Conservation (phyloP, 2,797 vertebrate genomes). For the Oophaga sylvatica region DNA sequence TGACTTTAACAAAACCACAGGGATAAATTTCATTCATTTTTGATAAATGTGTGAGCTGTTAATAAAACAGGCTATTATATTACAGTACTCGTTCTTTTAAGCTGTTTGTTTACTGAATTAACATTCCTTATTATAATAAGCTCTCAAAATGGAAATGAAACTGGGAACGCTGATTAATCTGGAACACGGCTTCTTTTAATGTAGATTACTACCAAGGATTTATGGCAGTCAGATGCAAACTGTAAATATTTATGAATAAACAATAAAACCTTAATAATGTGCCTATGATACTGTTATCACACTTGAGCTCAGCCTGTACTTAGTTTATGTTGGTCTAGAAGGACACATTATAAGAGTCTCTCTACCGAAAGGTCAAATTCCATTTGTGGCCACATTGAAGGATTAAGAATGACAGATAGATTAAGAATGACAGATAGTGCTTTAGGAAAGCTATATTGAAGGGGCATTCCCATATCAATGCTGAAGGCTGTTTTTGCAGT, state of each 20-base stretch:
- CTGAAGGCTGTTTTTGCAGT: not conserved
- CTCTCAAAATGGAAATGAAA: slow-evolving; percentile 83
- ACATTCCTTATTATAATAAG: slow-evolving; percentile 82
- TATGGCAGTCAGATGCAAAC: not conserved
- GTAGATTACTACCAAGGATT: slow-evolving; percentile 15
- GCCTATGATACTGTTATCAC: not conserved
- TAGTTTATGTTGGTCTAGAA: not conserved
- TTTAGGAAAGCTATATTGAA: not conserved
- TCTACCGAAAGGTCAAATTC: not conserved
- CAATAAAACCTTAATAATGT: not conserved
- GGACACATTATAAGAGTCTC: not conserved
- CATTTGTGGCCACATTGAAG: not conserved
- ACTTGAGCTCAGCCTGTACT: not conserved
- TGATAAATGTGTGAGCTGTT: slow-evolving; percentile 81
- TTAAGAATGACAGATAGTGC: not conserved
- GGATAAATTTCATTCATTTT: slow-evolving; percentile 82
- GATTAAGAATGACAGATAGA: not conserved
- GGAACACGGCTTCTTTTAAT: slow-evolving; percentile 71
- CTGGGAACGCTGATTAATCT: slow-evolving; percentile 73
- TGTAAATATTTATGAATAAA: slow-evolving; percentile 24
- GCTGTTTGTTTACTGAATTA: slow-evolving; percentile 78
- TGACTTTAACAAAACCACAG: slow-evolving; percentile 85
- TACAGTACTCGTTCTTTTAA: slow-evolving; percentile 75
- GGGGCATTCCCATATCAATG: not conserved
- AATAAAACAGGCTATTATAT: slow-evolving; percentile 80